These are phyloP conservation scores for Cephus runcator DNA, from an alignment of 2,888 invertebrate species.

Conservation along the genomic window DNA sequence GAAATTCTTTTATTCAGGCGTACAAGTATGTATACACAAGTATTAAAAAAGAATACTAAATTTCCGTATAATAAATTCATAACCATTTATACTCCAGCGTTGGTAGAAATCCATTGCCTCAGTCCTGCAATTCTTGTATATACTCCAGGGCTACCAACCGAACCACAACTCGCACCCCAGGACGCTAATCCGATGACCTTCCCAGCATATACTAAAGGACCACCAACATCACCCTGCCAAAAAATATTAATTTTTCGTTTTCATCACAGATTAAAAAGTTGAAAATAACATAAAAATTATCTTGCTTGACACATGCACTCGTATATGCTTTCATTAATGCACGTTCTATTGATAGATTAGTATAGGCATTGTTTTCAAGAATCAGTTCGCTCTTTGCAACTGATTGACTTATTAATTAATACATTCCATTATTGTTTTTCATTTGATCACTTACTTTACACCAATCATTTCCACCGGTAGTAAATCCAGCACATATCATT, in stretches of 20 bases:
- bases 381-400: neutral
- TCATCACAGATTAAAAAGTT: neutral
- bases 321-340: too few relatives aligned
- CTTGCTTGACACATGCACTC: too few relatives aligned
- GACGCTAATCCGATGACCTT: conserved; percentile 14
- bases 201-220: conserved; percentile 11
- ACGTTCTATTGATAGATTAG: neutral
- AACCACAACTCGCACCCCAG: conserved; percentile 14
- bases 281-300: neutral
- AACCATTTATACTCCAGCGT: conserved; percentile 7
- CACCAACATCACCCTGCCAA: conserved; percentile 13
- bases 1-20: too few relatives aligned
- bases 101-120: conserved; percentile 10
- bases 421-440: neutral
- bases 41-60: neutral
- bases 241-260: neutral
- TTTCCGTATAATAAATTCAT: neutral
- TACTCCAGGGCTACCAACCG: conserved; percentile 7
- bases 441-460: conserved; percentile 7
- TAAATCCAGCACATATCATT: conserved; percentile 66
- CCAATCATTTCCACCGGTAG: conserved; percentile 9
- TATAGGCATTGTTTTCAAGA: neutral
- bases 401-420: neutral
- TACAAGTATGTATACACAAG: too few relatives aligned
- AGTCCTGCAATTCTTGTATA: conserved; percentile 8